These are phyloP conservation scores for Lerema accius DNA, from an alignment of 1,140 invertebrate genomes.

Conservation along the genomic window DNA sequence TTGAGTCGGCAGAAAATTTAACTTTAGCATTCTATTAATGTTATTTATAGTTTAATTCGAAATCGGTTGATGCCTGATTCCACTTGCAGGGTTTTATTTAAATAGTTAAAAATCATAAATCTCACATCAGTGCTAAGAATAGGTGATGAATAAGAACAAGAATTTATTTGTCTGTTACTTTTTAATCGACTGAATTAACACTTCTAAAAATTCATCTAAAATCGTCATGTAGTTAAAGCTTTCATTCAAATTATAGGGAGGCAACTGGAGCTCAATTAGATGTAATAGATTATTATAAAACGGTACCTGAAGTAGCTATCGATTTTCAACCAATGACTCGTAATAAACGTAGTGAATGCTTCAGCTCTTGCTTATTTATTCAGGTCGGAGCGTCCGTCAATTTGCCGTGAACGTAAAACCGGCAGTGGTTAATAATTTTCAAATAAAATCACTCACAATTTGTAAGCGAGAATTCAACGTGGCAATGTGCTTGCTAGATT, in stretches of 20 bases:
- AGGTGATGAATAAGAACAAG: too few relatives aligned
- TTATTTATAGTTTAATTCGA: too few relatives aligned
- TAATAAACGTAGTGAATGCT: conserved; percentile 13
- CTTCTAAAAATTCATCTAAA: too few relatives aligned
- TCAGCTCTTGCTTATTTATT: conserved; percentile 10
- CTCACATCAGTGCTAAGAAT: too few relatives aligned
- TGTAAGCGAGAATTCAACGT: conserved; percentile 9
- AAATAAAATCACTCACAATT: conserved; percentile 7
- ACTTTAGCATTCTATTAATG: too few relatives aligned
- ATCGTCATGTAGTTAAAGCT: too few relatives aligned
- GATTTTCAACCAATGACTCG: conserved; percentile 11
- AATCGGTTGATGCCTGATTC: too few relatives aligned
- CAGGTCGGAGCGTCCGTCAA: conserved; percentile 5
- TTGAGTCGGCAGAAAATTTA: too few relatives aligned
- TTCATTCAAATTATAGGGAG: not conserved
- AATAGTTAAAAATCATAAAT: too few relatives aligned
- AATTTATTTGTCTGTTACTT: too few relatives aligned
- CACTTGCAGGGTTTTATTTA: too few relatives aligned
- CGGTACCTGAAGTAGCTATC: not conserved
- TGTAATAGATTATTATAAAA: not conserved
- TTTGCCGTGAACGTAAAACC: conserved; percentile 15
- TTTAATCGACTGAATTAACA: too few relatives aligned
- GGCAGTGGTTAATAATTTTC: conserved; percentile 3
- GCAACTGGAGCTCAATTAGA: not conserved
- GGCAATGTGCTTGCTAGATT: not conserved